Percentiles rank a stretch among this genome's conserved stretches.
These are phyloP conservation scores for Nesidiocoris tenuis DNA, from an alignment of 2,888 invertebrate species.

Conservation along the genomic window DNA sequence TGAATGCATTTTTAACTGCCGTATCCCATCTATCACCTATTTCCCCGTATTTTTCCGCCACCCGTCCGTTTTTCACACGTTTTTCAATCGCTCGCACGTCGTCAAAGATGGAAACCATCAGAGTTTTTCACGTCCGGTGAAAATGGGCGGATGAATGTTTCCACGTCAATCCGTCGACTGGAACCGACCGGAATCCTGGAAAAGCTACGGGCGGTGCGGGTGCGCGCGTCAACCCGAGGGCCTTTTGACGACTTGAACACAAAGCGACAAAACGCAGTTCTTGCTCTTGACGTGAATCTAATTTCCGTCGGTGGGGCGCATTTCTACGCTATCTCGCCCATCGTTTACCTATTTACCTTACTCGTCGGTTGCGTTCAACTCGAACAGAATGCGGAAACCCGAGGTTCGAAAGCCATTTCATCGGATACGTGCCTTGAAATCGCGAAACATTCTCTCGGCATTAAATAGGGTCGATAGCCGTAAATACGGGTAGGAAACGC, in stretches of 20 bases:
- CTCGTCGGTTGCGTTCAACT: background rate
- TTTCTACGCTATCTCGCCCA: background rate
- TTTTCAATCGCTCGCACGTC: background rate
- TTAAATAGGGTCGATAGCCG: background rate
- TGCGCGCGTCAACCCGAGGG: background rate
- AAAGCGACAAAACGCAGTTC: background rate
- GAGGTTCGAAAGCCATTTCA: background rate
- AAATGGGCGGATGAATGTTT: background rate
- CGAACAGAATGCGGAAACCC: background rate
- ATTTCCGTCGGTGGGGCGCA: background rate
- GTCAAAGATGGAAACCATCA: background rate
- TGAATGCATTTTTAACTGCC: no score
- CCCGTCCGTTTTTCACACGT: background rate
- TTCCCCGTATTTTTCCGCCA: no score
- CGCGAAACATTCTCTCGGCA: background rate
- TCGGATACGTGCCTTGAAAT: background rate
- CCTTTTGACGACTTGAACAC: background rate
- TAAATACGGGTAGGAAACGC: background rate
- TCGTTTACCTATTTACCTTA: background rate
- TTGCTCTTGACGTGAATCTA: slow-evolving; percentile 29
- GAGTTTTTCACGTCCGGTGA: background rate
- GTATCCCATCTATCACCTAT: no score
- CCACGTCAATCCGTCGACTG: background rate
- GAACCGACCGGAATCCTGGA: background rate
- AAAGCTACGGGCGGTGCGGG: background rate